phyloP scores from a whole-genome alignment of 2,888 invertebrate species.

The Drosophila paracracens region DNA sequence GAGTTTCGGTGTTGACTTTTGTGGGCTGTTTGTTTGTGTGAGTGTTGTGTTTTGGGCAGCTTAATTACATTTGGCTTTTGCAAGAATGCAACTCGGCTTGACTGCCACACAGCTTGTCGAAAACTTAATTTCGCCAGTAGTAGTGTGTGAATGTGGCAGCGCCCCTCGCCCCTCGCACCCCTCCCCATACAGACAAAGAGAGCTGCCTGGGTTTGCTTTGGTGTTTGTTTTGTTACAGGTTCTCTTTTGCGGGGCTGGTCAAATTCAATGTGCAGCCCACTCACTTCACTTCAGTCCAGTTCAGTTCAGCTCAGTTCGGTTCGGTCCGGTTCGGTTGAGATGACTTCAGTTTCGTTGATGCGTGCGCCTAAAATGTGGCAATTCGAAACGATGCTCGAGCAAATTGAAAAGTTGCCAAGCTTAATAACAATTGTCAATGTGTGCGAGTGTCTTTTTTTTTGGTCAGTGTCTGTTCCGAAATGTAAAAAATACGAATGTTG shows the following conservation, averaged over 20 bases:
- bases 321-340: neutral
- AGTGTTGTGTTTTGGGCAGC: slow-evolving; percentile 50
- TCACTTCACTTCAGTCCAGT: neutral
- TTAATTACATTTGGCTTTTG: slow-evolving; percentile 80
- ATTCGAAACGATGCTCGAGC: slow-evolving; percentile 29
- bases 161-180: neutral
- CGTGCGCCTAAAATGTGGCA: slow-evolving; percentile 49
- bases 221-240: slow-evolving; percentile 23
- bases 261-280: slow-evolving; percentile 54
- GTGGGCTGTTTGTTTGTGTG: neutral
- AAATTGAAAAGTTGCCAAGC: slow-evolving; percentile 70
- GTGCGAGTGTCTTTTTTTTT: neutral
- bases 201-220: neutral
- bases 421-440: slow-evolving; percentile 26
- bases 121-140: slow-evolving; percentile 50
- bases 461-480: slow-evolving; percentile 1
- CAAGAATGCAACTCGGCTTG: slow-evolving; percentile 66
- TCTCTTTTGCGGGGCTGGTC: slow-evolving; percentile 16
- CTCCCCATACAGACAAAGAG: neutral
- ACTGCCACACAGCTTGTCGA: slow-evolving; percentile 24
- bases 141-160: slow-evolving; percentile 39
- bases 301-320: neutral
- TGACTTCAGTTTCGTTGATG: slow-evolving; percentile 23
- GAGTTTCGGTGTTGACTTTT: slow-evolving; percentile 26
- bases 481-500: neutral